Evolutionary conservation across 2,113 vertebrate genomes (phyloP), one percentile per base, ranked within the genome.

Genomic region (Forbesichthys agassizii): DNA sequence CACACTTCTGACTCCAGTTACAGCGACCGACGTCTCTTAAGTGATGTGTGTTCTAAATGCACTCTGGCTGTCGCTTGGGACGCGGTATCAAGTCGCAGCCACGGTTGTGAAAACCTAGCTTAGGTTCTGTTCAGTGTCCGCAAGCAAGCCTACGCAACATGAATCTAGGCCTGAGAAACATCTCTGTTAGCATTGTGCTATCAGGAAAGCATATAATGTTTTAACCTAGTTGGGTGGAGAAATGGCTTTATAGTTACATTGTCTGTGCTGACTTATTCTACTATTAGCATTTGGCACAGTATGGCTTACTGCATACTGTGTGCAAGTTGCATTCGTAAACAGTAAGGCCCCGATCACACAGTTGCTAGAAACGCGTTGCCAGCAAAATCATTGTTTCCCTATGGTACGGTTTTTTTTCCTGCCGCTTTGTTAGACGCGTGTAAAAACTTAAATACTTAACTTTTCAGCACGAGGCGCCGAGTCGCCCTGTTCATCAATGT

Each of bases 41-140:
- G 53, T 62, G 16, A 61, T 54, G 51, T 68, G 58, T 59, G 36
- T 8, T 80, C n/a, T 46, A 16, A 46, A 0, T 73, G 66, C 46
- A 33, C 64, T 54, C 14, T 12, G 12, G 51, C 16, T 66, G 49
- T 69, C 53, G 36, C 9, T 54, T 16, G 14, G 14, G 1, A 46
- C 8, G 18, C 3, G n/a, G 33, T 58, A 12, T 58, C 10, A 12
- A 58, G 33, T 11, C 20, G 13, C 16, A 27, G n/a, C 64, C 20
- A 6, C 10, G 51, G n/a, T 51, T 14, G 64, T 52, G 36, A 42
- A 42, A 54, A 33, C 14, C 56, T 33, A 11, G 18, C 56, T 5
- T 27, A 27, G 3, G 10, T 52, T 66, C 52, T 66, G 36, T 14
- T 55, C 46, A 53, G 33, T 13, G 14, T 66, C 64, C 14, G 20